Base-by-base conservation (phyloP, 2,888 invertebrate genomes). In the Ophion ventricosus region DNA sequence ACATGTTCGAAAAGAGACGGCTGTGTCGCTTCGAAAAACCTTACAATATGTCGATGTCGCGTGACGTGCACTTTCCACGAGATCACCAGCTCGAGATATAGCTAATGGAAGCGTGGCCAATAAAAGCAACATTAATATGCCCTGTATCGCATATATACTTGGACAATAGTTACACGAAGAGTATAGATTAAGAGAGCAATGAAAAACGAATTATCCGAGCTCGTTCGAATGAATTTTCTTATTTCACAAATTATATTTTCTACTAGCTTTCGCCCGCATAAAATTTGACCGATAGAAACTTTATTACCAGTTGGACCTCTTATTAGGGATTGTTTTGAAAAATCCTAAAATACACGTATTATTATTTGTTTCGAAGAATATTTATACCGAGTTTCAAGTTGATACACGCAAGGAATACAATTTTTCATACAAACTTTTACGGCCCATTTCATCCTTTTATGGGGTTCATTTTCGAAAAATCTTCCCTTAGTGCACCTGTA, bases 41-140 rank as follows among this genome's bases (percentile, higher is more conserved):
- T 85, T 84, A 82, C 61, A 79, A 84, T 84, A 84, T 72, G 84
- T 84, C 84, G 84, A 84, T 82, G 82, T 84, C 85, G 85, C 83
- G 83, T 85, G 85, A 85, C 85, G 80, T 80, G 80, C 83, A 83
- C 77, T 83, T 85, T 86, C 83, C 86, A 80, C 82, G 82, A 85
- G 86, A 86, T 86, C 66, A 85, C 72, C 79, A 75, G 26, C 70
- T 80, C 79, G 84, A 82, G 91, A 91, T 90, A 90, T 88, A 86
- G 80, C 86, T 88, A 90, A 90, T 90, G 90, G 89, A 90, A 90
- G 89, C 88, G 88, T 90, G 87, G 87, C 88, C 88, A 88, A 89
- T 89, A 90, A 90, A 90, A 88, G 88, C 87, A 85, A 87, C 83
- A 87, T 87, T 86, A 86, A 88, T 87, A 76, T 61, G 75, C 66